phyloP scores from a whole-genome alignment of 2,797 vertebrate species.

The Lepilemur septentrionalis region DNA sequence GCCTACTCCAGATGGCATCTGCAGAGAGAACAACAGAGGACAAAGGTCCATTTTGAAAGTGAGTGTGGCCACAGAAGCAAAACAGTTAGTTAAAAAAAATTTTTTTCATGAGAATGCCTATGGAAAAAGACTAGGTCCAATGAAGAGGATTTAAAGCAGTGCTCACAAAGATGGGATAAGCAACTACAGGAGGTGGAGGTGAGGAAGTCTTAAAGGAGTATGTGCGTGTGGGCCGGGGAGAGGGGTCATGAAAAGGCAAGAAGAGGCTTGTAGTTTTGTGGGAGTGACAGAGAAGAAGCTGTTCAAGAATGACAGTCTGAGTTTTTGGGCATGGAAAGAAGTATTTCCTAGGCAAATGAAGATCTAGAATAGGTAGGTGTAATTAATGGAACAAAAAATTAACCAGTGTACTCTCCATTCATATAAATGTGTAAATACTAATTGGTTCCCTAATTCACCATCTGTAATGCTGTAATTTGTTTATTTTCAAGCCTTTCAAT shows the following conservation, averaged over 20 bases:
- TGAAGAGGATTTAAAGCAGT: background rate
- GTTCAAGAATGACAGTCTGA: background rate
- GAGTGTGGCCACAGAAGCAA: background rate
- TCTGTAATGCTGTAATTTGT: background rate
- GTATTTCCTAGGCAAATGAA: background rate
- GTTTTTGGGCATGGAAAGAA: background rate
- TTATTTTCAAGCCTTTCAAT: background rate
- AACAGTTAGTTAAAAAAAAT: background rate
- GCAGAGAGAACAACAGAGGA: background rate
- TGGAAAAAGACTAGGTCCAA: background rate
- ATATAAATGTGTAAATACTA: background rate
- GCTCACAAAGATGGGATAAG: background rate
- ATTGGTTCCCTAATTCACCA: background rate
- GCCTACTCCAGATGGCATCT: background rate
- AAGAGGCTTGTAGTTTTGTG: background rate
- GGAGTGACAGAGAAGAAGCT: background rate
- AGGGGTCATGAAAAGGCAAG: accelerated
- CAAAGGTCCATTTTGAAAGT: background rate
- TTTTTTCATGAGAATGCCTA: background rate
- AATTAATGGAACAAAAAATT: background rate
- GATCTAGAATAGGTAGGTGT: background rate
- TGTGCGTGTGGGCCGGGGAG: background rate
- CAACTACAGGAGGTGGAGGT: background rate
- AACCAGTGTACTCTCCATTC: background rate
- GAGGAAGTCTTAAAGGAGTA: background rate